These are phyloP conservation scores for Heliconius erato DNA, from an alignment of 2,888 invertebrate species.

Conservation along the genomic window DNA sequence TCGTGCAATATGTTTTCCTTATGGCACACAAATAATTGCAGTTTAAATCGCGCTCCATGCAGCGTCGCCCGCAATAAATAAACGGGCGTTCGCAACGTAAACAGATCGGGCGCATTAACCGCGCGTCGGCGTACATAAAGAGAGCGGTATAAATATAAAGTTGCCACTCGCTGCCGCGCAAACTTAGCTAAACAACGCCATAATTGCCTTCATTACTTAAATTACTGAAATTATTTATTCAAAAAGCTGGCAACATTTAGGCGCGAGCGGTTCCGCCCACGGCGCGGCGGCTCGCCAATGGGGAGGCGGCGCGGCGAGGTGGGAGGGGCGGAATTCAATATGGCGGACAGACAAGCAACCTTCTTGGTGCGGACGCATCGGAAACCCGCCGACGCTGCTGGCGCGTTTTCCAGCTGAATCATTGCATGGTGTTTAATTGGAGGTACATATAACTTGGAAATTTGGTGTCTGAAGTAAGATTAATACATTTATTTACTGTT, in stretches of 20 bases:
- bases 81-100: slow-evolving; percentile 79
- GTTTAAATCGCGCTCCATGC: slow-evolving; percentile 82
- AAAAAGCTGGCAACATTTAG: slow-evolving; percentile 86
- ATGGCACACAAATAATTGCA: slow-evolving; percentile 82
- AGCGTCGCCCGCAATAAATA: slow-evolving; percentile 83
- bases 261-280: slow-evolving; percentile 70
- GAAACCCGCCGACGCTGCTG: slow-evolving; percentile 53
- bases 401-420: slow-evolving; percentile 55
- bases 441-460: slow-evolving; percentile 61
- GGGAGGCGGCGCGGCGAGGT: slow-evolving; percentile 55
- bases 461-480: slow-evolving; percentile 41
- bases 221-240: slow-evolving; percentile 87
- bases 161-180: slow-evolving; percentile 84
- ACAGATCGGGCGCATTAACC: slow-evolving; percentile 86
- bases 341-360: slow-evolving; percentile 72
- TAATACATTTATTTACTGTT: neutral
- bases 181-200: slow-evolving; percentile 87
- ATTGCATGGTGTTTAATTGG: slow-evolving; percentile 67
- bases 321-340: slow-evolving; percentile 80
- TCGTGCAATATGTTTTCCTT: slow-evolving; percentile 79
- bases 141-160: slow-evolving; percentile 86
- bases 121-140: slow-evolving; percentile 85
- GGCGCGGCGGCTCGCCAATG: slow-evolving; percentile 67
- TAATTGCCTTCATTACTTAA: slow-evolving; percentile 87
- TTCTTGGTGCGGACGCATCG: slow-evolving; percentile 56